Conservation (phyloP, 1,140 invertebrate species). For the Limonius californicus region DNA sequence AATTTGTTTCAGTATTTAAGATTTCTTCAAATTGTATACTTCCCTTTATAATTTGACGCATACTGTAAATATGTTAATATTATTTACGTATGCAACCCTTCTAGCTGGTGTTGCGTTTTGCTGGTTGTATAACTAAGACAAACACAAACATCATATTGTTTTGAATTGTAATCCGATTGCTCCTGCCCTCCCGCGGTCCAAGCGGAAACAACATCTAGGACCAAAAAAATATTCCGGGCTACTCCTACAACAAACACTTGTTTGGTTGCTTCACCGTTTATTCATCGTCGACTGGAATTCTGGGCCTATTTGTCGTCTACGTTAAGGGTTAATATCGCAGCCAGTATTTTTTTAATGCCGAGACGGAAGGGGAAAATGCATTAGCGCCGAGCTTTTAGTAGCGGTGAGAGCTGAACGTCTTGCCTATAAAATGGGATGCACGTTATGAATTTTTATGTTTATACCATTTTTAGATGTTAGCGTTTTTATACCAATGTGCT, state of each 20-base stretch:
- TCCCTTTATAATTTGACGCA: too few relatives aligned
- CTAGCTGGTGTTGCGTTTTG: too few relatives aligned
- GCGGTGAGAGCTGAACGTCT: constrained; percentile 28
- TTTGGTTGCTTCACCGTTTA: constrained; percentile 11
- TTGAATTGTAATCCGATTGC: not conserved
- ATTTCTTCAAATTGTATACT: too few relatives aligned
- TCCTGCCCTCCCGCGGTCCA: not conserved
- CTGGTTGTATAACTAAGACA: too few relatives aligned
- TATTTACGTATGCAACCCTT: too few relatives aligned
- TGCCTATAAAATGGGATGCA: constrained; percentile 33
- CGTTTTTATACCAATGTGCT: not conserved
- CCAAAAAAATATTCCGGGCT: constrained; percentile 3
- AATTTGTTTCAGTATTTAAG: too few relatives aligned
- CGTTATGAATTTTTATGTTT: constrained; percentile 31
- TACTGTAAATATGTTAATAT: too few relatives aligned
- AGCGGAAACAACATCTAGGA: not conserved
- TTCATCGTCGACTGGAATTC: not conserved
- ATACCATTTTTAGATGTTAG: constrained; percentile 8
- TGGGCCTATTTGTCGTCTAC: not conserved
- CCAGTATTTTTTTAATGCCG: not conserved
- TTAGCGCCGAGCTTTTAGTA: constrained; percentile 38
- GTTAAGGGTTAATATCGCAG: not conserved
- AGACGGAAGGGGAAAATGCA: constrained; percentile 30
- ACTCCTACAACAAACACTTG: constrained; percentile 16
- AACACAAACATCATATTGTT: too few relatives aligned